These are phyloP conservation scores for Acrocephalus scirpaceus DNA, from an alignment of 2,797 vertebrate species.

Conservation along the genomic window DNA sequence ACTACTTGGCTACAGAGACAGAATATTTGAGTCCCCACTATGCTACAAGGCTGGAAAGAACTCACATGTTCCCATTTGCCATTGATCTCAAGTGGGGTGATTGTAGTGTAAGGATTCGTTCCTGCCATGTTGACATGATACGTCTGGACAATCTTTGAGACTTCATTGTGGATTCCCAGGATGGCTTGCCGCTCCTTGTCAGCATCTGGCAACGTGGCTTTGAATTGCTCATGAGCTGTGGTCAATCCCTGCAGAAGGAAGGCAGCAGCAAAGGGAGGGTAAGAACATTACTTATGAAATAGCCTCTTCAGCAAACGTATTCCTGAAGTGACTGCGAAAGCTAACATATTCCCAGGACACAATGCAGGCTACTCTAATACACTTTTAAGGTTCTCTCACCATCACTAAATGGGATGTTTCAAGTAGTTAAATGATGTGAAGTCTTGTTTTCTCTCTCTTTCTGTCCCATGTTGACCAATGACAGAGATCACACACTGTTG, in stretches of 20 bases:
- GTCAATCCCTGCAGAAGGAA: constrained; percentile 86
- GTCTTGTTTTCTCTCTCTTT: not conserved
- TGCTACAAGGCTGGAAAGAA: not conserved
- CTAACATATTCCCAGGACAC: not conserved
- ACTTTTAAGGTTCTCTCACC: not conserved
- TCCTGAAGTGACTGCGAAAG: not conserved
- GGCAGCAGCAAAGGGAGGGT: not conserved
- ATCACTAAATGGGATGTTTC: not conserved
- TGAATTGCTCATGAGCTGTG: constrained; percentile 97
- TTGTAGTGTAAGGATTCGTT: constrained; percentile 94
- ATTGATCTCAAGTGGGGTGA: constrained; percentile 94
- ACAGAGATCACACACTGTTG: not conserved
- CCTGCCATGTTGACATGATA: constrained; percentile 97
- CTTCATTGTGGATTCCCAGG: constrained; percentile 96
- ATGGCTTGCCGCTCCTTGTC: constrained; percentile 96
- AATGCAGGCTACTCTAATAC: not conserved
- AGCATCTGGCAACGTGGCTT: constrained; percentile 94
- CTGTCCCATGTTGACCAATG: not conserved
- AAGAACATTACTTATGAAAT: not conserved
- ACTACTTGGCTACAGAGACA: not conserved
- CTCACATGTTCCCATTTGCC: constrained; percentile 97
- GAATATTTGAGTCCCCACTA: not conserved
- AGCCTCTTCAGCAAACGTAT: not conserved
- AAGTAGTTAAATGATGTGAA: not conserved
- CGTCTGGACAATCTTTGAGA: constrained; percentile 96